phyloP scores from a whole-genome alignment of 2,797 vertebrate species.

The Mastacembelus armatus region DNA sequence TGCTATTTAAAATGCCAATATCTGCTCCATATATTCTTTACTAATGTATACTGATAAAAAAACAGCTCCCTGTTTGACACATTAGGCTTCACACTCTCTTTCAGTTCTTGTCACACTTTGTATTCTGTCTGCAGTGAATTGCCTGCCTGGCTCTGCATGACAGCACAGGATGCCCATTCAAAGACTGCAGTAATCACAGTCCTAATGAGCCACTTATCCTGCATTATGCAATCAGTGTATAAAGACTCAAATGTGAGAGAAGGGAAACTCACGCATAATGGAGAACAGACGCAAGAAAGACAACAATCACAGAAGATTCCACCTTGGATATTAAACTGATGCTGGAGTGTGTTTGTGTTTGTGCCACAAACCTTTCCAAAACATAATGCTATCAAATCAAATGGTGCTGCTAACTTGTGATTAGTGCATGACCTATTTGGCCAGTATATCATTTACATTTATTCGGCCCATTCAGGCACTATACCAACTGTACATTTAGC shows the following conservation, averaged over 20 bases:
- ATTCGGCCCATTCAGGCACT: too few species aligned
- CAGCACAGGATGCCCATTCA: slow-evolving; percentile 23
- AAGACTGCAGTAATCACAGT: slow-evolving; percentile 9
- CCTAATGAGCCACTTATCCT: slow-evolving; percentile 52
- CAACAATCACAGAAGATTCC: slow-evolving; percentile 42
- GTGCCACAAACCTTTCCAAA: neutral
- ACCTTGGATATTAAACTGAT: slow-evolving; percentile 11
- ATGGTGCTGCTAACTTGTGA: too few species aligned
- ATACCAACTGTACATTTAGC: too few species aligned
- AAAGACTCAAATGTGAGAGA: slow-evolving; percentile 37
- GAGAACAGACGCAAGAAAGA: slow-evolving; percentile 36
- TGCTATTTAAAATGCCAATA: neutral
- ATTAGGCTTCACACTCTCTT: neutral
- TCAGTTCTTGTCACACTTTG: neutral
- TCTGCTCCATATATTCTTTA: too few species aligned
- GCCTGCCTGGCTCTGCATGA: neutral
- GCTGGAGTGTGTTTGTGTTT: slow-evolving; percentile 3
- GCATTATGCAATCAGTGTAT: slow-evolving; percentile 60
- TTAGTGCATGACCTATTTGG: too few species aligned
- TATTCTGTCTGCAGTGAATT: slow-evolving; percentile 15
- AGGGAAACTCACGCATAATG: slow-evolving; percentile 32
- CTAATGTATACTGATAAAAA: neutral
- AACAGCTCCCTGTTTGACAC: neutral
- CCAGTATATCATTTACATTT: too few species aligned
- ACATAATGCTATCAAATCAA: too few species aligned